These are phyloP conservation scores for Helleia helle DNA, from an alignment of 2,888 invertebrate genomes.

Conservation along the genomic window DNA sequence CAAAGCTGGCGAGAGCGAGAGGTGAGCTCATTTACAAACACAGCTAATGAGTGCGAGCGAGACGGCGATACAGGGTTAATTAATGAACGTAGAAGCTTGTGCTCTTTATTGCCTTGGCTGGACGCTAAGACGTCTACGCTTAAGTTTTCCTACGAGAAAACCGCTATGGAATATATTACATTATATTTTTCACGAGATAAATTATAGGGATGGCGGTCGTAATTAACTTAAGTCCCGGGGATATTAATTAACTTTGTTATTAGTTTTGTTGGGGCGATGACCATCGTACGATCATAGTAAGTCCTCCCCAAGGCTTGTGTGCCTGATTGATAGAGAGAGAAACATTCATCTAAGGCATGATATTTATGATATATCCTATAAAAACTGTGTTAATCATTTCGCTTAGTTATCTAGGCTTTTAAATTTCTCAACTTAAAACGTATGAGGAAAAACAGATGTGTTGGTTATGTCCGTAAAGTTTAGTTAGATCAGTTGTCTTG, in stretches of 20 bases:
- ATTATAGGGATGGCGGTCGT: neutral
- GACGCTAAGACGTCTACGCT: slow-evolving; percentile 67
- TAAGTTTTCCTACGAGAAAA: slow-evolving; percentile 66
- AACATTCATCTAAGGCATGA: no score
- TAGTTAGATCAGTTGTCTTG: no score
- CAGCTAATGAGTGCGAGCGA: slow-evolving; percentile 51
- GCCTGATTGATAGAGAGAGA: no score
- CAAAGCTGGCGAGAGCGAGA: slow-evolving; percentile 68
- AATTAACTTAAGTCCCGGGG: neutral
- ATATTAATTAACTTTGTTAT: slow-evolving; percentile 7
- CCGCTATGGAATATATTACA: slow-evolving; percentile 35
- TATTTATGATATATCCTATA: no score
- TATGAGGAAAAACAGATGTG: no score
- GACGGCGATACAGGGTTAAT: slow-evolving; percentile 65
- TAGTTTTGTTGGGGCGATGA: slow-evolving; percentile 3
- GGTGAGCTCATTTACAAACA: slow-evolving; percentile 66
- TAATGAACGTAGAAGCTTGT: slow-evolving; percentile 75
- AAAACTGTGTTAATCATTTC: no score
- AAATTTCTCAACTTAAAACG: no score
- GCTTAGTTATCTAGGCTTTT: no score
- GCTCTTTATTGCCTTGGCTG: slow-evolving; percentile 74
- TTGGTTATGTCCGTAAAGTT: no score
- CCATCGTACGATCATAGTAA: no score
- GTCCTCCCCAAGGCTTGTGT: no score
- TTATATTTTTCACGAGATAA: slow-evolving; percentile 33